phyloP scores from a whole-genome alignment of 2,113 vertebrate species.

The Chunga burmeisteri region DNA sequence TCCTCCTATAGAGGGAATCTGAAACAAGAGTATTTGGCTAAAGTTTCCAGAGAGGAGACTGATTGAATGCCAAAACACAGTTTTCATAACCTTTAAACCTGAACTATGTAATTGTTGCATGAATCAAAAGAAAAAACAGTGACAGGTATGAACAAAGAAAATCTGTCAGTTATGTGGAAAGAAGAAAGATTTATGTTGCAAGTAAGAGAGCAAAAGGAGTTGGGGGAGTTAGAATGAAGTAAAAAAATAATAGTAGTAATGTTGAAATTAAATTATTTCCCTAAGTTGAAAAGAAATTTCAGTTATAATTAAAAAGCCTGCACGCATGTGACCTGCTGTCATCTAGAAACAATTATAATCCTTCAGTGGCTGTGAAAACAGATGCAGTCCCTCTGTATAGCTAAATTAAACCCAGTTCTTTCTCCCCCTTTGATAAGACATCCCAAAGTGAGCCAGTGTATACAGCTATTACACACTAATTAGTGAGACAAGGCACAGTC shows the following conservation, averaged over 20 bases:
- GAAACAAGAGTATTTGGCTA: not conserved
- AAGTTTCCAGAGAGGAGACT: slow-evolving; percentile 9
- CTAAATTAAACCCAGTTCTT: slow-evolving; percentile 56
- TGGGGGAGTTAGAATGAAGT: not conserved
- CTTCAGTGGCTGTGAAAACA: slow-evolving; percentile 60
- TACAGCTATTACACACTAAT: slow-evolving; percentile 60
- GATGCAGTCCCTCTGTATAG: slow-evolving; percentile 57
- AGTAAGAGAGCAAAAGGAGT: not conserved
- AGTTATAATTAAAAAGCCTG: slow-evolving; percentile 72
- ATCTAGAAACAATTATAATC: slow-evolving; percentile 63
- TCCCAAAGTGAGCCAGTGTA: slow-evolving; percentile 43
- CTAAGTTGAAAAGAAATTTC: slow-evolving; percentile 64
- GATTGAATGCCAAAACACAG: slow-evolving; percentile 31
- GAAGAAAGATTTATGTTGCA: not conserved
- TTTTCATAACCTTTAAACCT: slow-evolving; percentile 48
- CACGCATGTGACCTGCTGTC: slow-evolving; percentile 56
- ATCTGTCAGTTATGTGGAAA: not conserved
- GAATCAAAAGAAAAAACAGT: slow-evolving; percentile 17
- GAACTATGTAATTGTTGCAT: not conserved
- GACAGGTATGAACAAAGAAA: slow-evolving; percentile 20
- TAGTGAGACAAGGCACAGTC: slow-evolving; percentile 37
- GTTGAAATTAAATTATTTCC: slow-evolving; percentile 67
- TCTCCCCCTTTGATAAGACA: slow-evolving; percentile 47
- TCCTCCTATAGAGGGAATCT: not conserved
- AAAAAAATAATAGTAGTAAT: slow-evolving; percentile 19